These are phyloP conservation scores for Oxytorus armatus DNA, from an alignment of 2,888 invertebrate species.

Conservation along the genomic window DNA sequence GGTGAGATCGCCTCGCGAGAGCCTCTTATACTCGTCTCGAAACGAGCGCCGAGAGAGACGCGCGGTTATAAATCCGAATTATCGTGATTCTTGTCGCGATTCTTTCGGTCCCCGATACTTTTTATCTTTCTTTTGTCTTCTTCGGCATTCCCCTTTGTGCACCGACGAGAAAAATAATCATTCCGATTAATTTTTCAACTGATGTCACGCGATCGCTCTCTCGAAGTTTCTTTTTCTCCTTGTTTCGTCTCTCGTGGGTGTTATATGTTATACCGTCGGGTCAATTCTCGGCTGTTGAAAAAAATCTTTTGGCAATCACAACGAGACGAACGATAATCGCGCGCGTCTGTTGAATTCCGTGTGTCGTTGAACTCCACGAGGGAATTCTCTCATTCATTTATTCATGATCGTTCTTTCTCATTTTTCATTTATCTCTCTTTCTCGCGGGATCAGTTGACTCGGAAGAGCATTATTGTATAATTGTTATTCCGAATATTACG, in stretches of 20 bases:
- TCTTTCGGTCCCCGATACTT: slow-evolving; percentile 22
- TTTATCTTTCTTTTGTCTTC: slow-evolving; percentile 30
- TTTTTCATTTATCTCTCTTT: not conserved
- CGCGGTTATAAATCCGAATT: slow-evolving; percentile 56
- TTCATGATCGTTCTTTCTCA: slow-evolving; percentile 4
- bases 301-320: slow-evolving; percentile 18
- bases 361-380: slow-evolving; percentile 34
- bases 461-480: slow-evolving; percentile 64
- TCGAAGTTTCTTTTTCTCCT: slow-evolving; percentile 42
- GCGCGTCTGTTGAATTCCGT: slow-evolving; percentile 11
- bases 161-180: not conserved
- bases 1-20: slow-evolving; percentile 22
- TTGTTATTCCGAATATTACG: slow-evolving; percentile 74
- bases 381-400: slow-evolving; percentile 30
- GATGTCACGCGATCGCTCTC: slow-evolving; percentile 27
- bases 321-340: slow-evolving; percentile 11
- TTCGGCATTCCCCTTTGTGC: not conserved
- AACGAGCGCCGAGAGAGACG: not conserved
- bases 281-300: slow-evolving; percentile 28
- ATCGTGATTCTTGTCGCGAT: slow-evolving; percentile 47
- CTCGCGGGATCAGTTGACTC: slow-evolving; percentile 26
- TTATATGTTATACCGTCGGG: not conserved
- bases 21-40: slow-evolving; percentile 26
- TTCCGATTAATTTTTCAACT: slow-evolving; percentile 50
- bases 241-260: slow-evolving; percentile 10